Conservation (phyloP, 2,888 invertebrate genomes). For the Mantis religiosa region DNA sequence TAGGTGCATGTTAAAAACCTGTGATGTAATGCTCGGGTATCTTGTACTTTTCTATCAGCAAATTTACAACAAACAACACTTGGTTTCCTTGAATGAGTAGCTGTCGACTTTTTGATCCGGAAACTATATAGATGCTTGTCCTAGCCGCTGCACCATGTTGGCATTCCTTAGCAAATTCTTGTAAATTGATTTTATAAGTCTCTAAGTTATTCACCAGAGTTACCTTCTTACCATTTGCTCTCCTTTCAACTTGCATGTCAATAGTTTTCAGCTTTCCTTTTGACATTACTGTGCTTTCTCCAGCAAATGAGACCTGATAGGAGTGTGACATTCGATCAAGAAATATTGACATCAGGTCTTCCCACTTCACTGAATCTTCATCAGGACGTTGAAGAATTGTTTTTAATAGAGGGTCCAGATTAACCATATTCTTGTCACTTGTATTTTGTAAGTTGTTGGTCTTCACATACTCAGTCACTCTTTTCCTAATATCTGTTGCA, state of each 20-base stretch:
- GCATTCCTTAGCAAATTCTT: slow-evolving; percentile 74
- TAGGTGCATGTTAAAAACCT: slow-evolving; percentile 71
- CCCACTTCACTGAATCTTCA: slow-evolving; percentile 59
- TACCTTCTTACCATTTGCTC: slow-evolving; percentile 86
- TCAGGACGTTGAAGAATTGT: slow-evolving; percentile 43
- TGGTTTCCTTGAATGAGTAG: slow-evolving; percentile 90
- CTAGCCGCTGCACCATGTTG: slow-evolving; percentile 85
- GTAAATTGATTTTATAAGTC: slow-evolving; percentile 74
- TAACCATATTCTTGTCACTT: slow-evolving; percentile 48
- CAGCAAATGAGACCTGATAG: slow-evolving; percentile 53
- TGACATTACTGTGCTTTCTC: slow-evolving; percentile 39
- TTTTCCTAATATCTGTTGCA: slow-evolving; percentile 59
- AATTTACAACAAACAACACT: slow-evolving; percentile 56
- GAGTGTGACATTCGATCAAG: slow-evolving; percentile 67
- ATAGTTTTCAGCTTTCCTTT: slow-evolving; percentile 74
- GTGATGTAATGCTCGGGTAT: slow-evolving; percentile 70
- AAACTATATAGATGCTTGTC: slow-evolving; percentile 69
- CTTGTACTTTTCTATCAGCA: slow-evolving; percentile 67
- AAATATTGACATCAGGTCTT: slow-evolving; percentile 63
- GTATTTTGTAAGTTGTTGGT: slow-evolving; percentile 54
- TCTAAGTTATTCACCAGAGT: slow-evolving; percentile 88
- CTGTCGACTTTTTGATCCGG: slow-evolving; percentile 69
- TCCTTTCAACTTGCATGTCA: slow-evolving; percentile 68
- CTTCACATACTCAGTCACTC: slow-evolving; percentile 69
- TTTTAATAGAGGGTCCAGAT: slow-evolving; percentile 52